Percentiles rank a stretch among this genome's conserved stretches.
These are phyloP conservation scores for Arnoldichthys spilopterus DNA, from an alignment of 2,797 vertebrate genomes.

Conservation along the genomic window DNA sequence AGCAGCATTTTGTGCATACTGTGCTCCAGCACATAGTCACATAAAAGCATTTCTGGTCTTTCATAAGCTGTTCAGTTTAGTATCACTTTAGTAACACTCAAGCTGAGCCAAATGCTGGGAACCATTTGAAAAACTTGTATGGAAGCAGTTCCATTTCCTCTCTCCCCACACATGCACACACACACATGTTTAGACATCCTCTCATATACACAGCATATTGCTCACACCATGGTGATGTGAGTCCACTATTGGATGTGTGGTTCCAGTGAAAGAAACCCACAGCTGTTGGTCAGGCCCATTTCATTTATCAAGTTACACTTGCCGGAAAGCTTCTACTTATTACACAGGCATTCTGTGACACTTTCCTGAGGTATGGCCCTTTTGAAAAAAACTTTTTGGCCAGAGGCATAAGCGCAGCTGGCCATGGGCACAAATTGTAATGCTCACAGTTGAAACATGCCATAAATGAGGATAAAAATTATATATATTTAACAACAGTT, in stretches of 20 bases:
- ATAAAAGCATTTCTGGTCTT: too few species aligned
- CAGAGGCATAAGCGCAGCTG: neutral
- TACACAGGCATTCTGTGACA: neutral
- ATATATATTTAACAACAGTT: neutral
- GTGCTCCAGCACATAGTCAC: too few species aligned
- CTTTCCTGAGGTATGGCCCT: neutral
- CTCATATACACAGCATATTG: neutral
- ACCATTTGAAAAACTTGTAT: too few species aligned
- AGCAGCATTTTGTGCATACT: neutral
- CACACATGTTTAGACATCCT: neutral
- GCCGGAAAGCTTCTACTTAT: neutral
- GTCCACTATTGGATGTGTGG: neutral
- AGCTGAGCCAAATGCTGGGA: too few species aligned
- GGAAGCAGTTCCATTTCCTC: too few species aligned
- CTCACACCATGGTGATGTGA: neutral
- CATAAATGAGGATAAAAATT: neutral
- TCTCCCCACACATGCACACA: too few species aligned
- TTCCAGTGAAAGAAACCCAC: neutral
- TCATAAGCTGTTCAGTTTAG: too few species aligned
- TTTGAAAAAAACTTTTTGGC: neutral
- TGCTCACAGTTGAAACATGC: neutral
- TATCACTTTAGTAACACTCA: too few species aligned
- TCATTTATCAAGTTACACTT: neutral
- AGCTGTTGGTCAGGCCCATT: neutral
- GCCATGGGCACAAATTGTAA: neutral